Evolutionary conservation across 2,888 invertebrate genomes (phyloP).

Genomic region (Meliscaeva auricollis): DNA sequence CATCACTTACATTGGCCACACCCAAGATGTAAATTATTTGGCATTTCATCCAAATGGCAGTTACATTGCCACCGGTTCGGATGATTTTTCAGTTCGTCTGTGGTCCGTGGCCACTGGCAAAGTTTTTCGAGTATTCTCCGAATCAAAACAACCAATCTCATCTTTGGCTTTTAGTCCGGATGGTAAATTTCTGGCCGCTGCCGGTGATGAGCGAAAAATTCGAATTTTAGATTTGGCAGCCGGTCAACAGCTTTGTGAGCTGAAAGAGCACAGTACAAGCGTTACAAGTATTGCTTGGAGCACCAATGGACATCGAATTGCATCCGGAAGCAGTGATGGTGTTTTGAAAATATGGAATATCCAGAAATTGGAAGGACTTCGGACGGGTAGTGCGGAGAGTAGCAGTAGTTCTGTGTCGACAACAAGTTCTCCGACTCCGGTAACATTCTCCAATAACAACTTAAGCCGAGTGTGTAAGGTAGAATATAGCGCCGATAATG

Average conservation of each 20-base stretch:
- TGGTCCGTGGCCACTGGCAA: constrained; percentile 94
- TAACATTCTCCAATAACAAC: constrained; percentile 42
- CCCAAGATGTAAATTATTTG: constrained; percentile 89
- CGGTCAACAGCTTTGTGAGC: constrained; percentile 86
- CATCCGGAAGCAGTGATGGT: constrained; percentile 89
- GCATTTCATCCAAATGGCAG: constrained; percentile 96
- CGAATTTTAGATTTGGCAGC: constrained; percentile 88
- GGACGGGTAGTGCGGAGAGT: constrained; percentile 11
- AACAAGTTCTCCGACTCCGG: constrained; percentile 21
- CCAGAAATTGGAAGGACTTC: constrained; percentile 78
- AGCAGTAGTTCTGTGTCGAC: constrained; percentile 6
- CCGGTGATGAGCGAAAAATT: constrained; percentile 88
- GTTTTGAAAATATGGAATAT: constrained; percentile 88
- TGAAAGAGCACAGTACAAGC: constrained; percentile 86
- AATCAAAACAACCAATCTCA: constrained; percentile 90
- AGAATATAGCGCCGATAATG: constrained; percentile 59
- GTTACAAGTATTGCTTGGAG: constrained; percentile 87
- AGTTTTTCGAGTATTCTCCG: constrained; percentile 91
- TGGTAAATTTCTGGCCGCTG: constrained; percentile 93
- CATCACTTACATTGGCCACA: constrained; percentile 94
- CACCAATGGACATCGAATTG: constrained; percentile 86
- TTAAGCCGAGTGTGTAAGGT: constrained; percentile 59
- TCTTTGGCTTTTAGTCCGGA: constrained; percentile 93
- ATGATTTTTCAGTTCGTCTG: constrained; percentile 94
- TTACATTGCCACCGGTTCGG: constrained; percentile 95